Evolutionary conservation across 1,140 invertebrate species (phyloP).

Genomic region (Steinernema feltiae): DNA sequence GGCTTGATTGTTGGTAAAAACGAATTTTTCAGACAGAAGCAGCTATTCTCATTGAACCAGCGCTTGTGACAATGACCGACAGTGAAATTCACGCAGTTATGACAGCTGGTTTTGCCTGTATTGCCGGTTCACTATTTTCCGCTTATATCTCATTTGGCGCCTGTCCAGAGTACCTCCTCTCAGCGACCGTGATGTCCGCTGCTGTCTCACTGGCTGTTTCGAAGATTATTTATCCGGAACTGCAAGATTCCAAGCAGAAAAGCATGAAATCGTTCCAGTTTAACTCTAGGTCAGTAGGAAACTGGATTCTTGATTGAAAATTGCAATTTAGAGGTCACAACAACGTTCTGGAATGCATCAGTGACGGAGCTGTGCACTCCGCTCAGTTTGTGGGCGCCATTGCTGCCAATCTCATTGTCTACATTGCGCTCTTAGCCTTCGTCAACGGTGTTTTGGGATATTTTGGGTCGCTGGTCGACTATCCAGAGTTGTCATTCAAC

Average conservation of each 20-base stretch:
- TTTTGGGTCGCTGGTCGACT: constrained; percentile 70
- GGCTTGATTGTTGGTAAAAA: constrained; percentile 35
- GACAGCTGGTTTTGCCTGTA: constrained; percentile 85
- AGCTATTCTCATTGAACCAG: constrained; percentile 78
- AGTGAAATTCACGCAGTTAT: constrained; percentile 87
- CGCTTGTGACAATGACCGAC: constrained; percentile 71
- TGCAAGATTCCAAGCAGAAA: constrained; percentile 61
- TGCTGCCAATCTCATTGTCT: constrained; percentile 83
- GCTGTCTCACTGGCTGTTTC: constrained; percentile 79
- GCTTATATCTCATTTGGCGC: constrained; percentile 61
- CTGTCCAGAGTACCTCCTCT: constrained; percentile 63
- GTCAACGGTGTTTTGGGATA: constrained; percentile 73
- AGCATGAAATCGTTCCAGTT: constrained; percentile 38
- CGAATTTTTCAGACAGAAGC: constrained; percentile 71
- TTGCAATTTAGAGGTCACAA: constrained; percentile 67
- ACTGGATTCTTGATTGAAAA: background rate
- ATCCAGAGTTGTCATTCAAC: constrained; percentile 39
- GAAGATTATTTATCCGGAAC: constrained; percentile 86
- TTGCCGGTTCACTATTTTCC: constrained; percentile 82
- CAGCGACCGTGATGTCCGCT: constrained; percentile 88
- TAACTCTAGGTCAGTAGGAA: constrained; percentile 27
- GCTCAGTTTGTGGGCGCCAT: constrained; percentile 64
- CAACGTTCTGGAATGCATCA: constrained; percentile 63
- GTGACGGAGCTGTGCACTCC: constrained; percentile 64
- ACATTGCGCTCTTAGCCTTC: constrained; percentile 76